Base-by-base conservation (phyloP, 1,140 invertebrate genomes). In the Calephelis nemesis region DNA sequence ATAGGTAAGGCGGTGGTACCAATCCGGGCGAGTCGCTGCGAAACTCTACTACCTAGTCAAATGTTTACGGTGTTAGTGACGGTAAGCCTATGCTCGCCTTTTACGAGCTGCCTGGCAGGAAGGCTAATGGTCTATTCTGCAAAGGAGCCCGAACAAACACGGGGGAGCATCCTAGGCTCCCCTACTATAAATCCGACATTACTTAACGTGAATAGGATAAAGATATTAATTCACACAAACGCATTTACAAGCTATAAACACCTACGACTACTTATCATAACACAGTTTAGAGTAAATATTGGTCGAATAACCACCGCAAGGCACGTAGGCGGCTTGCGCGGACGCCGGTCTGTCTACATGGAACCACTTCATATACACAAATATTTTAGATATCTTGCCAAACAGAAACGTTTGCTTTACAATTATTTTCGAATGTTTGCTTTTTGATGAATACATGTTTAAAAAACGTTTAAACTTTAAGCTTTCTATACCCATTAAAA, bases 211-310 rank as follows among this genome's bases (percentile, higher is more conserved):
- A 54, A 54, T 13, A 54, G 10, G 13, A 54, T 19, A 54, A 54
- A 54, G 13, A 54, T 13, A 13, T 54, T 54, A 54, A 58, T 30
- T 30, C 19, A 58, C 19, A 58, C 30, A 30, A 30, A 50, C 66
- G 72, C 39, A 48, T 73, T 70, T 73, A 70, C 65, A 72, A 65
- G 54, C 47, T 65, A 68, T 69, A 69, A 69, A 73, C 72, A 65
- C 72, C 65, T 63, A 71, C 65, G 71, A 54, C 65, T 63, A 15
- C 45, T 65, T 74, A 68, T 70, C 69, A 74, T 67, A 68, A 71
- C 69, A 72, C 62, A 67, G 71, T 69, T 73, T 67, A 39, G 58
- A 69, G 58, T 65, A 70, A 74, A 74, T 68, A 74, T 63, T 72
- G 70, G 62, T 65, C 70, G 58, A 66, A 54, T 30, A 58, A 48